These are phyloP conservation scores for Castor canadensis DNA, from an alignment of 2,113 vertebrate genomes.

Conservation along the genomic window DNA sequence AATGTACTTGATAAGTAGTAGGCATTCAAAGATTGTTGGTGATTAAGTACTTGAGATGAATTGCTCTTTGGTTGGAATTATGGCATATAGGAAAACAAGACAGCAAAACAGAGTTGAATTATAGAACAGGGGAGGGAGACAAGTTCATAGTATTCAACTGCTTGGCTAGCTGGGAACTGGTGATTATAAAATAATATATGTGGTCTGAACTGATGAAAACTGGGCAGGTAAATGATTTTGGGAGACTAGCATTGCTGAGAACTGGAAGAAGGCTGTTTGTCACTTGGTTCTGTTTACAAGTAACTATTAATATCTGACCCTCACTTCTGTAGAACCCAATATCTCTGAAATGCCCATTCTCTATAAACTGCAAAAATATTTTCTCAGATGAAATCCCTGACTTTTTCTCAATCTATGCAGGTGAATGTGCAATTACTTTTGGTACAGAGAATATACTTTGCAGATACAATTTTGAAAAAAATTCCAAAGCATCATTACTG, in stretches of 20 bases:
- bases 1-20: background rate
- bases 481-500: background rate
- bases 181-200: slow-evolving; percentile 9
- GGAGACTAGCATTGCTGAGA: background rate
- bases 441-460: slow-evolving; percentile 9
- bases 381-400: slow-evolving; percentile 22
- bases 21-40: background rate
- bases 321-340: background rate
- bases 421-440: slow-evolving; percentile 45
- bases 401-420: slow-evolving; percentile 33
- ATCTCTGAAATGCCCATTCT: slow-evolving; percentile 1
- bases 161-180: background rate
- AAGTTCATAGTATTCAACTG: background rate
- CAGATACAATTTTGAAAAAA: slow-evolving; percentile 41
- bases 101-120: background rate
- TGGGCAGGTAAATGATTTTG: slow-evolving; percentile 9
- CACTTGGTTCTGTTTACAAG: slow-evolving; percentile 26
- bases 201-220: background rate
- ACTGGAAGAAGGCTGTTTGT: background rate
- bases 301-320: background rate
- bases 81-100: background rate
- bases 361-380: background rate
- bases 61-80: background rate
- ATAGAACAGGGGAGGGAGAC: background rate
- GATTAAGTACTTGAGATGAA: background rate